Base-by-base conservation (phyloP, 1,140 invertebrate genomes). In the Andrena cerasifolii region DNA sequence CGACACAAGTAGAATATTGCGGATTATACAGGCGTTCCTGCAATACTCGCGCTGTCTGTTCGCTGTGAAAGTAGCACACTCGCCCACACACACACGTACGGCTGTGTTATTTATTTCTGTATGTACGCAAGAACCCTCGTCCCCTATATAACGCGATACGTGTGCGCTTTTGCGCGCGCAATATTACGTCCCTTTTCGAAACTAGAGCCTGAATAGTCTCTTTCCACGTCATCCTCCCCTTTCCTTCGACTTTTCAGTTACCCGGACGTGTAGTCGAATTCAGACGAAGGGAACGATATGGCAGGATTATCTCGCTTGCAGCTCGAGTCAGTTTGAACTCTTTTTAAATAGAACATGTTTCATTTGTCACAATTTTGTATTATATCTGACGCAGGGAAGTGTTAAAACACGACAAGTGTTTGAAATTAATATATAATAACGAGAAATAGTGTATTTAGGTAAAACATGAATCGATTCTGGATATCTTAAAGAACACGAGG, bases 1-100 rank as follows among this genome's bases (percentile, higher is more conserved):
- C 62, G 45, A 62, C 73, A 79, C 78, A 76, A 59, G 80, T 10
- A 63, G 80, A 80, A 86, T 86, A 85, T 86, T 86, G 80, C 80
- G 76, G 82, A 85, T 85, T 85, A 85, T 81, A 84, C 49, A 72
- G 70, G 67, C 68, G 78, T 59, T 77, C 51, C 67, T 76, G 79
- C 74, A 80, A 73, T 84, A 77, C 78, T 73, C 82, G 26, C 36
- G 53, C 61, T 72, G 80, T 68, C 73, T 67, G 62, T 80, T 82
- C 78, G 36, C 67, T 71, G 63, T 61, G 67, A 77, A 84, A 84
- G 81, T 85, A 53, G 73, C 66, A 70, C 71, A 71, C 26, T 45
- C 31, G 62, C 3, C 33, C 36, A 8, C 59, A 40, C 26, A 26
- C 24, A 24, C 28, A 16, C 47, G 2, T 16, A 49, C 24, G 10